Percentiles rank a stretch among this genome's conserved stretches.
phyloP scores from a whole-genome alignment of 53 echinoderm and acorn worm species.

The Echinarachnius parma region DNA sequence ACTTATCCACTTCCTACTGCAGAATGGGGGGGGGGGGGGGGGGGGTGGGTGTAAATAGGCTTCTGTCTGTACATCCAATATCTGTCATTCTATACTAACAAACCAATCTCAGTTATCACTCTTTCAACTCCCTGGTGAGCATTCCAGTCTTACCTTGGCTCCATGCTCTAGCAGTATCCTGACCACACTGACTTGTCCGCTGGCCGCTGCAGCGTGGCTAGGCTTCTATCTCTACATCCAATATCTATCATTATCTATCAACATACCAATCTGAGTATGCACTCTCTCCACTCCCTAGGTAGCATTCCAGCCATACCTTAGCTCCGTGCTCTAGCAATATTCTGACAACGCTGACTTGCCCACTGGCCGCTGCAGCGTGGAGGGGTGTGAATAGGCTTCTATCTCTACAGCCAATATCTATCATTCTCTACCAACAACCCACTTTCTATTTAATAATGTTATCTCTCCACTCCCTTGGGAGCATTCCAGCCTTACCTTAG shows the following conservation, averaged over 20 bases:
- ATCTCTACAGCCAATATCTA: constrained; percentile 78
- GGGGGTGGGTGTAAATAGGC: constrained; percentile 89
- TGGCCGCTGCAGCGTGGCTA: constrained; percentile 86
- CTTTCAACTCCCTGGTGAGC: too few relatives aligned
- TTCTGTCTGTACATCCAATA: constrained; percentile 75
- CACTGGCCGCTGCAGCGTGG: constrained; percentile 89
- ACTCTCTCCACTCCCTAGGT: too few relatives aligned
- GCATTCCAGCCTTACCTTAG: constrained; percentile 65
- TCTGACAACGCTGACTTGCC: constrained; percentile 90
- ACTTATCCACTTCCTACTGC: constrained; percentile 93
- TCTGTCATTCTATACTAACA: constrained; percentile 83
- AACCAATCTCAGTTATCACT: too few relatives aligned
- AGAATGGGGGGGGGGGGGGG: constrained; percentile 72
- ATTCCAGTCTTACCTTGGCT: constrained; percentile 65
- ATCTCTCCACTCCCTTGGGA: too few relatives aligned
- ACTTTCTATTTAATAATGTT: too few relatives aligned
- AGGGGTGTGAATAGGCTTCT: constrained; percentile 82
- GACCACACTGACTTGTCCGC: constrained; percentile 95
- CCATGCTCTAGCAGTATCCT: constrained; percentile 80
- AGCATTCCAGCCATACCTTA: constrained; percentile 63
- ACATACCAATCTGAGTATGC: too few relatives aligned
- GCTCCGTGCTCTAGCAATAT: constrained; percentile 84
- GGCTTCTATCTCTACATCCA: constrained; percentile 72
- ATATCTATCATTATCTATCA: constrained; percentile 85
- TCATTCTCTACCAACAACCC: constrained; percentile 76